Percentiles rank a stretch among this genome's conserved stretches.
These are phyloP conservation scores for Zaprionus nigranus DNA, from an alignment of 1,140 invertebrate species.

Conservation along the genomic window DNA sequence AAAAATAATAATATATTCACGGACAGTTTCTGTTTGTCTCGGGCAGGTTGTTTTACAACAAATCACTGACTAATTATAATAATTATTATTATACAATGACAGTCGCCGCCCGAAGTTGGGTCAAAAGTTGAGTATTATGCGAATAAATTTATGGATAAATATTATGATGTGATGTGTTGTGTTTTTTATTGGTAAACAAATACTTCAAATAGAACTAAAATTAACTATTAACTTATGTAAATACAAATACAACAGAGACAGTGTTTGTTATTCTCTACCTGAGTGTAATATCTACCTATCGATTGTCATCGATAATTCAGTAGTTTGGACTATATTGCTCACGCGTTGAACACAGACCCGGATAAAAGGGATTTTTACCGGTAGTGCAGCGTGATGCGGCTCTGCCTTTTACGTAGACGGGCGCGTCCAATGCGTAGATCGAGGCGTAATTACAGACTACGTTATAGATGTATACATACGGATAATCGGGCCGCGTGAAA, in stretches of 20 bases:
- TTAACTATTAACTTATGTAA: conserved; percentile 43
- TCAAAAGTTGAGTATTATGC: conserved; percentile 31
- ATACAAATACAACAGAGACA: conserved; percentile 42
- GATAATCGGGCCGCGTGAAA: conserved; percentile 77
- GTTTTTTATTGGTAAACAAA: conserved; percentile 46
- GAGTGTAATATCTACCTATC: conserved; percentile 33
- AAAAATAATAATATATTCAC: conserved; percentile 31
- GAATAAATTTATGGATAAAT: conserved; percentile 33
- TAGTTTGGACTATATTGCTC: conserved; percentile 79
- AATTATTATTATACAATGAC: conserved; percentile 37
- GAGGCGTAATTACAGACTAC: conserved; percentile 81
- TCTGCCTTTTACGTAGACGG: conserved; percentile 66
- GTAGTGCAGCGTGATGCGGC: conserved; percentile 62
- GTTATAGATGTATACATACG: conserved; percentile 74
- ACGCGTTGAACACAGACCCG: conserved; percentile 71
- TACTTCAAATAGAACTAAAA: conserved; percentile 25
- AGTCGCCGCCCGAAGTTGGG: conserved; percentile 19
- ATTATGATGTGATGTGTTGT: conserved; percentile 31
- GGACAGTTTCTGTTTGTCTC: conserved; percentile 7
- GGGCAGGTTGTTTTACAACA: conserved; percentile 41
- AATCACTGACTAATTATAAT: conserved; percentile 50
- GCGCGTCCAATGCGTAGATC: conserved; percentile 70
- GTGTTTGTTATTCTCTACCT: conserved; percentile 53
- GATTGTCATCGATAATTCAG: conserved; percentile 36
- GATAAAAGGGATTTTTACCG: conserved; percentile 77